phyloP scores from a whole-genome alignment of 1,140 invertebrate species.

The Trigoniulus corallinus region DNA sequence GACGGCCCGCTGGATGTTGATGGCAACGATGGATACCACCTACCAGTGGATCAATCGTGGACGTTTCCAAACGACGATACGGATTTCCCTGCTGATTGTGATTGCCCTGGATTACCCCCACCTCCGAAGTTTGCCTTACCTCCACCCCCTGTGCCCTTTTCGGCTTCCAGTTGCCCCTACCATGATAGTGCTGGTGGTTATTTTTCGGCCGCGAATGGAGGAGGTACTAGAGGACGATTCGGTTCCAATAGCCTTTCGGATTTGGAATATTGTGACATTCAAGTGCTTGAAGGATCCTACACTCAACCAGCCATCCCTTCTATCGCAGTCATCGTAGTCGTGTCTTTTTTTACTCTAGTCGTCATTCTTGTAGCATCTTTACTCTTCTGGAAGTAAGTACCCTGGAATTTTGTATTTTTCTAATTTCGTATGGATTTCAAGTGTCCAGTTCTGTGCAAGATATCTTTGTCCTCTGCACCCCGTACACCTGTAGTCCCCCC shows the following conservation, averaged over 20 bases:
- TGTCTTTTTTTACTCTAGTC: constrained; percentile 12
- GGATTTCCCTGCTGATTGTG: not conserved
- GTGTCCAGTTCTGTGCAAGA: too few species aligned
- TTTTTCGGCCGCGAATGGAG: not conserved
- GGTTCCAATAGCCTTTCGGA: not conserved
- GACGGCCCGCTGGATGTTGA: not conserved
- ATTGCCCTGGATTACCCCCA: constrained; percentile 3
- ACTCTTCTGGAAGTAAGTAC: constrained; percentile 15
- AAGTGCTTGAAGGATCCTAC: constrained; percentile 12
- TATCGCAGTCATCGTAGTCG: constrained; percentile 13
- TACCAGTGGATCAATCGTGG: not conserved
- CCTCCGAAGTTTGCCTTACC: constrained; percentile 4
- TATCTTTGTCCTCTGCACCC: too few species aligned
- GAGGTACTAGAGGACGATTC: not conserved
- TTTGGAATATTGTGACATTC: constrained; percentile 13
- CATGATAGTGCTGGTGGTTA: too few species aligned
- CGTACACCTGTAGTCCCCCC: too few species aligned
- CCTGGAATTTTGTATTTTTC: too few species aligned
- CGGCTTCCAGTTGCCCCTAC: too few species aligned
- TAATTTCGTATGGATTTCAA: too few species aligned
- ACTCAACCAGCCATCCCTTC: constrained; percentile 13
- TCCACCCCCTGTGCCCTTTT: not conserved
- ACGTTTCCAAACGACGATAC: not conserved
- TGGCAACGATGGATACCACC: not conserved
- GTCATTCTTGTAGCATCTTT: constrained; percentile 13